Percentiles rank a stretch among this genome's conserved stretches.
Evolutionary conservation across 2,888 invertebrate genomes (phyloP).

Genomic region (Pseudanteris insignis): DNA sequence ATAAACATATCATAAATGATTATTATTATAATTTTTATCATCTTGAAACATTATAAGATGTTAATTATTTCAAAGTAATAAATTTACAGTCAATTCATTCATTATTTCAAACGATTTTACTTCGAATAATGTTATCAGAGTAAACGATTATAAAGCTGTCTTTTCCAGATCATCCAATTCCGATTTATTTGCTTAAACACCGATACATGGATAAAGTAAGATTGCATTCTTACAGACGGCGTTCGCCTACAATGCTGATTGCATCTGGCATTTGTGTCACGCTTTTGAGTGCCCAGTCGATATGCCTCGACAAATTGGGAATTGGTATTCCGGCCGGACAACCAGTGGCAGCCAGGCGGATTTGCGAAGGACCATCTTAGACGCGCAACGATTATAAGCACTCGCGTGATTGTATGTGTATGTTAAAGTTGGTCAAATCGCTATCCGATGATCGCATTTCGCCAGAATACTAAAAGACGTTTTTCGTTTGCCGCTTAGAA

Average conservation of each 20-base stretch:
- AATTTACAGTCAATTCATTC: background rate
- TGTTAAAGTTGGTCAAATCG: conserved; percentile 64
- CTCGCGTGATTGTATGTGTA: conserved; percentile 44
- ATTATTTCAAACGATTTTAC: background rate
- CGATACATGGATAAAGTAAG: conserved; percentile 31
- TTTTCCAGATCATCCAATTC: no score
- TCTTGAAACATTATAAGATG: no score
- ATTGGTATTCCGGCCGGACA: conserved; percentile 62
- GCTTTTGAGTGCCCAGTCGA: conserved; percentile 65
- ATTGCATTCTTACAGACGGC: conserved; percentile 38
- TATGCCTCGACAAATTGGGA: conserved; percentile 64
- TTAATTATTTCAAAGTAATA: no score
- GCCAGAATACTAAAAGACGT: conserved; percentile 57
- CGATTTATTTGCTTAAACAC: conserved; percentile 1
- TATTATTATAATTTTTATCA: no score
- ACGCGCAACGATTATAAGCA: conserved; percentile 45
- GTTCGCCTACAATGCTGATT: conserved; percentile 56
- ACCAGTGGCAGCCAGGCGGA: conserved; percentile 62
- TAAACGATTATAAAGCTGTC: no score
- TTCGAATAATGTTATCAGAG: background rate
- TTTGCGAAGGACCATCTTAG: conserved; percentile 61
- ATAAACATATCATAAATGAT: no score
- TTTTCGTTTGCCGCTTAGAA: conserved; percentile 25
- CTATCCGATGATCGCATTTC: conserved; percentile 55
- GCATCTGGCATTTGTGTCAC: conserved; percentile 67